Conservation (phyloP, 2,113 vertebrate species). For the Eudorcas thomsonii region DNA sequence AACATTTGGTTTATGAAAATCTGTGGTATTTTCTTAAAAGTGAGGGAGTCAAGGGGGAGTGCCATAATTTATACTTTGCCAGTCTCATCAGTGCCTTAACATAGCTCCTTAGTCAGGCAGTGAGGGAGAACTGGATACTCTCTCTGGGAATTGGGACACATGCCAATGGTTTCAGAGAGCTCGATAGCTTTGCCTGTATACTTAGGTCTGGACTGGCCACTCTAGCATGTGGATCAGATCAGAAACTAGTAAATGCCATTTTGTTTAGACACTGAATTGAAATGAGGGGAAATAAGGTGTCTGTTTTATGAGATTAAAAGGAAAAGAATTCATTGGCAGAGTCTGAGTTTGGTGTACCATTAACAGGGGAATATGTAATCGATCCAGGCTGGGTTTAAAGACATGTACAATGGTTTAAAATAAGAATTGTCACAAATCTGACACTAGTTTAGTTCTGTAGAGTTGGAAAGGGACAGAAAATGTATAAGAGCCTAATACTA, state of each 20-base stretch:
- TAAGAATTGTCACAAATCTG: neutral
- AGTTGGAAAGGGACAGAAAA: neutral
- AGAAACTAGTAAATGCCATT: slow-evolving; percentile 56
- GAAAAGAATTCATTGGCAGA: slow-evolving; percentile 25
- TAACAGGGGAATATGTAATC: slow-evolving; percentile 26
- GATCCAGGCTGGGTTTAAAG: neutral
- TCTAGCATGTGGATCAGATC: slow-evolving; percentile 58
- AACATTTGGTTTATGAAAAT: slow-evolving; percentile 45
- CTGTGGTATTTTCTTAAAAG: slow-evolving; percentile 40
- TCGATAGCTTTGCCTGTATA: neutral
- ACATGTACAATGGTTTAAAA: neutral
- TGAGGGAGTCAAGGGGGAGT: neutral
- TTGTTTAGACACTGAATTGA: slow-evolving; percentile 57
- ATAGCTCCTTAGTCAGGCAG: slow-evolving; percentile 4
- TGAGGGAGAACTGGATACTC: slow-evolving; percentile 48
- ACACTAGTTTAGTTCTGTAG: neutral
- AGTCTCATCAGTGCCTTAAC: slow-evolving; percentile 26
- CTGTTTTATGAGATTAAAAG: slow-evolving; percentile 48
- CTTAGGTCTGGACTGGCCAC: neutral
- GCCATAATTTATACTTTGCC: slow-evolving; percentile 24
- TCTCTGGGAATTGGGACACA: slow-evolving; percentile 38
- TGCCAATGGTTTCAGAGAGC: slow-evolving; percentile 26
- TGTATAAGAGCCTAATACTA: neutral
- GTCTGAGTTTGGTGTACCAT: neutral
- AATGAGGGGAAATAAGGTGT: slow-evolving; percentile 32